Base-by-base conservation (phyloP, 2,797 vertebrate genomes). In the Brotula barbata region DNA sequence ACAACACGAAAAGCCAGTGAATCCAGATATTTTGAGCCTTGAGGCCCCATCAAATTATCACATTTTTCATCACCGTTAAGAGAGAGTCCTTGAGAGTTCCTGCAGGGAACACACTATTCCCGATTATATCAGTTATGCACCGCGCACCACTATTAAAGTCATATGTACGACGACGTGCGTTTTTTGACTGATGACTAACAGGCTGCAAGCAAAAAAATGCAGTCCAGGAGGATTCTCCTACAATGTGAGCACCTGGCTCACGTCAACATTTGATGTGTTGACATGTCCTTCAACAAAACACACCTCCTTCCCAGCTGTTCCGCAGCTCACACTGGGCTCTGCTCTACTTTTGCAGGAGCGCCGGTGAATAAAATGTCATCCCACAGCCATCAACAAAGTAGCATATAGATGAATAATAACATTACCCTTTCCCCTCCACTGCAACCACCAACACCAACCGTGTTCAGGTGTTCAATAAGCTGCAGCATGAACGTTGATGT, bases 221-320 rank as follows among this genome's bases (percentile, higher is more conserved):
- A 28, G n/a, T n/a, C n/a, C n/a, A n/a, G n/a, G n/a, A n/a, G n/a
- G n/a, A n/a, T n/a, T n/a, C n/a, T n/a, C n/a, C n/a, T n/a, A 28
- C 25, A 28, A 7, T 28, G 25, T 28, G n/a, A 41, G 3, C 2
- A 41, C 39, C n/a, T 16, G 1, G 7, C 9, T 57, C 21, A 42
- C 14, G 3, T 22, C 61, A 71, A 3, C 7, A 54, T 61, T 9
- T 56, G 43, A 7, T 22, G 17, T 25, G 49, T 34, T 58, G 34
- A 48, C 19, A n/a, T 57, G 60, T 64, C 64, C 58, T 77, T 77
- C 51, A 65, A 39, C 9, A 21, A 25, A 56, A 44, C 45, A 44
- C 17, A 53, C 15, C 8, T 46, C 43, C 3, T n/a, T 49, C 34
- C 22, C 66, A 64, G 36, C 60, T 77, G 70, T 50, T 75, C 20